Base-by-base conservation (phyloP, 2,113 vertebrate genomes). In the Tiliqua scincoides region DNA sequence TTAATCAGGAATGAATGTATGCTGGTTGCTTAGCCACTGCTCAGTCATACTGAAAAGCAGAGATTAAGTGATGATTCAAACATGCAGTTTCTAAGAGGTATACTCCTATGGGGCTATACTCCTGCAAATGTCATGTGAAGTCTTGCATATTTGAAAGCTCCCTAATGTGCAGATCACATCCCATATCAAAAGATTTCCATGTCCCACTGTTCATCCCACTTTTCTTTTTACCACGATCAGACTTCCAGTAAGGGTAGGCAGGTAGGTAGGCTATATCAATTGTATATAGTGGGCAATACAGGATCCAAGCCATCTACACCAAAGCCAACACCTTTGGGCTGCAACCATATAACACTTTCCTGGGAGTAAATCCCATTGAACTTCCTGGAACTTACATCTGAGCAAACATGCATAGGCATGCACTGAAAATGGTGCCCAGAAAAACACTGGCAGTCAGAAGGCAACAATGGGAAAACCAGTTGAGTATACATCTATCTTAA, bases 1-100 rank as follows among this genome's bases (percentile, higher is more conserved):
- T 68, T 37, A 85, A 78, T 78, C 43, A 77, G 63, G 83, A 77
- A 84, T 54, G 61, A 77, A 76, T 54, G 52, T 25, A 30, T 23
- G 40, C 32, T 78, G 23, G 48, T 85, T 85, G 74, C 65, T 68
- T 78, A 78, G 74, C 74, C 63, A 35, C 74, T 85, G 10, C 23
- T 52, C 48, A 68, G 11, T 15, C 65, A 77, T 81, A 77, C 12
- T 68, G 83, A 85, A 85, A 85, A 70, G 30, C 35, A 77, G 48
- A 85, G 83, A 57, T 78, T 59, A 85, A 85, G 32, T 62, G 11
- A 18, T 54, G 67, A 57, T 70, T 57, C 52, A 82, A 54, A 21
- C 65, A 70, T 37, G 32, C 6, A 1, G 27, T 32, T 52, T 81
- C 40, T 81, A 23, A 52, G 30, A 18, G n/a, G n/a, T 18, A 78